These are phyloP conservation scores for Gymnobelideus leadbeateri DNA, from an alignment of 2,113 vertebrate species.

Conservation along the genomic window DNA sequence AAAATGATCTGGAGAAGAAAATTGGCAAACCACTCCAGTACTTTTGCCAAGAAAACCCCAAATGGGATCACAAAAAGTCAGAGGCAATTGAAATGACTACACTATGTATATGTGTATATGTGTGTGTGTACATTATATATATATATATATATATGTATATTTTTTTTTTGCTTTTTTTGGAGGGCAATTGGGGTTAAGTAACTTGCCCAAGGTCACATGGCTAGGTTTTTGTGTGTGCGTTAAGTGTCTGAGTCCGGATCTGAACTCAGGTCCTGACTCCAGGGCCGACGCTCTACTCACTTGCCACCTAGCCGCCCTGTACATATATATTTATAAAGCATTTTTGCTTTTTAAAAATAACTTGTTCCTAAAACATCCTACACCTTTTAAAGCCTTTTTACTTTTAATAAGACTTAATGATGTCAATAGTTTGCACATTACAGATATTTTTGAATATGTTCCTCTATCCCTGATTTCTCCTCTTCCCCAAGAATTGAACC, in stretches of 20 bases:
- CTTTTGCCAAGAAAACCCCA: too few species aligned
- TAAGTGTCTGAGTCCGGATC: too few species aligned
- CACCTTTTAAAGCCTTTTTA: background rate
- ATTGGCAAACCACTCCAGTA: background rate
- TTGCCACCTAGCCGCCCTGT: too few species aligned
- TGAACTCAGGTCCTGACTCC: too few species aligned
- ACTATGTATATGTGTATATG: background rate
- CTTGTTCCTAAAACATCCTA: background rate
- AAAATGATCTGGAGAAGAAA: background rate
- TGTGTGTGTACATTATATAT: too few species aligned
- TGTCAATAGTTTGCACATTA: background rate
- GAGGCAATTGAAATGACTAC: too few species aligned
- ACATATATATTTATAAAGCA: background rate
- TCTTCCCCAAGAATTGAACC: background rate
- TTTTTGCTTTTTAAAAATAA: background rate
- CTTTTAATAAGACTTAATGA: background rate
- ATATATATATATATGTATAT: too few species aligned
- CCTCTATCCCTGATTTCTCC: background rate
- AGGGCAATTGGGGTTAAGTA: too few species aligned
- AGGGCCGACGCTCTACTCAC: too few species aligned
- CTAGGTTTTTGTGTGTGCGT: too few species aligned
- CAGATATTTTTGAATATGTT: background rate
- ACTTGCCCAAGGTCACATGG: too few species aligned
- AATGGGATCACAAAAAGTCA: background rate
- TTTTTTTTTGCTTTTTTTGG: too few species aligned